Conservation (phyloP, 2,797 vertebrate species). For the Argyrosomus regius region DNA sequence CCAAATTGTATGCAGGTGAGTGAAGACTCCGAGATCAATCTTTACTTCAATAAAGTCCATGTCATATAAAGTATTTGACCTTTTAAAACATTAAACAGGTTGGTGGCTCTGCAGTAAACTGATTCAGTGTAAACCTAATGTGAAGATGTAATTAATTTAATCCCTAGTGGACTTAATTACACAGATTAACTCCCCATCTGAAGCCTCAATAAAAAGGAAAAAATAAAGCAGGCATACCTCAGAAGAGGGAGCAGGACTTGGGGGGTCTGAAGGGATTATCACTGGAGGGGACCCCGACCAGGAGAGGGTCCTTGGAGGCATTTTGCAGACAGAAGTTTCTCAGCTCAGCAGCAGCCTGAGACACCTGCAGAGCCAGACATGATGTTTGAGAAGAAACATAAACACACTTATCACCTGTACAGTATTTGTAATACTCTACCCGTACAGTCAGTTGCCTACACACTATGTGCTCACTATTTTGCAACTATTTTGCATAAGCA, state of each 20-base stretch:
- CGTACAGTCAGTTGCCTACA: not conserved
- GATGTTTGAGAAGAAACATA: not conserved
- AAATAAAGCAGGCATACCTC: constrained; percentile 64
- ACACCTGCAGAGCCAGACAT: constrained; percentile 80
- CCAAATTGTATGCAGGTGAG: not conserved
- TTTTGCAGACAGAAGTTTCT: constrained; percentile 87
- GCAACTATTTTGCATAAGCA: constrained; percentile 57
- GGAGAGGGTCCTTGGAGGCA: constrained; percentile 86
- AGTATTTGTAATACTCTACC: not conserved
- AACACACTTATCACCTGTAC: constrained; percentile 4
- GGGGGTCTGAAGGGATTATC: constrained; percentile 88
- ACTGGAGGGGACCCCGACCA: constrained; percentile 86
- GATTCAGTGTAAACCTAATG: not conserved
- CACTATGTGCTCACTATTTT: constrained; percentile 4
- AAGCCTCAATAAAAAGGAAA: constrained; percentile 13
- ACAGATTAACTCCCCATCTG: not conserved
- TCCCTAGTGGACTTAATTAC: constrained; percentile 17
- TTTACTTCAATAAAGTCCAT: not conserved
- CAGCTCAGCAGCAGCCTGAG: constrained; percentile 85
- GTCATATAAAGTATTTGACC: not conserved
- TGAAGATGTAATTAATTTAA: constrained; percentile 8
- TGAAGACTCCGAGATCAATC: too few relatives aligned
- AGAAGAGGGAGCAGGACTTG: constrained; percentile 87
- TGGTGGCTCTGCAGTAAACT: not conserved
- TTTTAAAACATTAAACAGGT: not conserved